Evolutionary conservation across 2,888 invertebrate genomes (phyloP), one percentile per base, ranked within the genome.

Genomic region (Melanostoma scalare): DNA sequence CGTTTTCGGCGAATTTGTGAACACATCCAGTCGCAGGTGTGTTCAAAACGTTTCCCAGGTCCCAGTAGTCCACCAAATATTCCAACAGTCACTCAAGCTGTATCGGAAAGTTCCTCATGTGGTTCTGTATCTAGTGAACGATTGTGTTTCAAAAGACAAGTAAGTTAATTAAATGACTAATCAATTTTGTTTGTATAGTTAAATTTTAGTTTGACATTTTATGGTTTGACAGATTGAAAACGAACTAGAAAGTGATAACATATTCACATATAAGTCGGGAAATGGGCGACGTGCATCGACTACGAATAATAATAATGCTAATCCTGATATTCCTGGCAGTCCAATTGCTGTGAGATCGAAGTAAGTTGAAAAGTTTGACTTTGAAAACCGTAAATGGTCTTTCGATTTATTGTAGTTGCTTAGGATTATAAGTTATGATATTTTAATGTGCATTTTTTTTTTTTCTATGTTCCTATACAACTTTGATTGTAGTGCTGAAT

Each of bases 1-100:
- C 94, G 99, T 82, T 99, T 99, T 92, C 94, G 98, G 71, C 94
- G 98, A 88, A 97, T 99, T 86, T 98, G 98, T 92, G 99, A 99
- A 90, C 97, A 98, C 92, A 97, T 99, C 86, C 98, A 99, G 90
- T 94, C 96, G 40, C 96, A 97, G 86, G 95, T 96, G 87, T 94
- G 94, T 72, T 91, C 92, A 88, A 89, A 92, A 91, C 91, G 93
- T 90, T 89, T 91, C 87, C 89, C 91, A 82, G 91, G 91, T 35
- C 90, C 90, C 61, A 91, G 89, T 86, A 92, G 91, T 88, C 92
- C 92, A 85, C 90, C 90, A 53, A 89, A 89, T 58, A 90, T 90
- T 46, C 88, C 90, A 72, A 89, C 89, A 9, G 90, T 91, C 9
- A 90, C 91, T 42, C 91, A 91, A 86, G 91, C 91, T n/a, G 91